phyloP scores from a whole-genome alignment of 2,797 vertebrate species.

The Gephyroberyx darwinii region DNA sequence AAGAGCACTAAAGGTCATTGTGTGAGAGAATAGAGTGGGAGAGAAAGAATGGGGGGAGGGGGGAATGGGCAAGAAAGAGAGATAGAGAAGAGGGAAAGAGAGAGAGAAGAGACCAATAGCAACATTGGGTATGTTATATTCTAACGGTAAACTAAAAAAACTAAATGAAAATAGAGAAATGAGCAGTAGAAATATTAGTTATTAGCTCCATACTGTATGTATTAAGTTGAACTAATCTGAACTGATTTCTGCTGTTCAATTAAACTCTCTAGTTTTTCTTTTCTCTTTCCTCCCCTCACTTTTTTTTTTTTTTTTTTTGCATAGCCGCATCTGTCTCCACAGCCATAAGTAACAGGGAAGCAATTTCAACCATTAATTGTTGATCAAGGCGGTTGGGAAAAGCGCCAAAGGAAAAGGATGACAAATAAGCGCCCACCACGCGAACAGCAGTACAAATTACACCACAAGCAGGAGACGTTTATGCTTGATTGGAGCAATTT shows the following conservation, averaged over 20 bases:
- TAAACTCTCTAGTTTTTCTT: slow-evolving; percentile 35
- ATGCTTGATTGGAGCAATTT: slow-evolving; percentile 96
- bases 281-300: neutral
- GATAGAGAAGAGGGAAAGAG: slow-evolving; percentile 51
- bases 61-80: slow-evolving; percentile 33
- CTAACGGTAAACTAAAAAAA: neutral
- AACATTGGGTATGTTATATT: slow-evolving; percentile 16
- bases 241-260: slow-evolving; percentile 59
- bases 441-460: slow-evolving; percentile 88
- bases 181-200: slow-evolving; percentile 36
- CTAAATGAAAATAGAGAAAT: slow-evolving; percentile 23
- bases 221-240: slow-evolving; percentile 61
- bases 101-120: slow-evolving; percentile 24
- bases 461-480: slow-evolving; percentile 87
- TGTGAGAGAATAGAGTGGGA: slow-evolving; percentile 82
- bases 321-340: slow-evolving; percentile 82
- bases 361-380: slow-evolving; percentile 88
- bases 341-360: slow-evolving; percentile 82
- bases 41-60: slow-evolving; percentile 30
- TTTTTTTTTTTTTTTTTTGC: slow-evolving; percentile 44
- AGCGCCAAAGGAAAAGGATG: slow-evolving; percentile 87
- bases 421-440: slow-evolving; percentile 86
- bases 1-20: slow-evolving; percentile 90
- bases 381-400: slow-evolving; percentile 85
- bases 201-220: slow-evolving; percentile 29